These are phyloP conservation scores for Centropus unirufus DNA, from an alignment of 2,113 vertebrate species.

Conservation along the genomic window DNA sequence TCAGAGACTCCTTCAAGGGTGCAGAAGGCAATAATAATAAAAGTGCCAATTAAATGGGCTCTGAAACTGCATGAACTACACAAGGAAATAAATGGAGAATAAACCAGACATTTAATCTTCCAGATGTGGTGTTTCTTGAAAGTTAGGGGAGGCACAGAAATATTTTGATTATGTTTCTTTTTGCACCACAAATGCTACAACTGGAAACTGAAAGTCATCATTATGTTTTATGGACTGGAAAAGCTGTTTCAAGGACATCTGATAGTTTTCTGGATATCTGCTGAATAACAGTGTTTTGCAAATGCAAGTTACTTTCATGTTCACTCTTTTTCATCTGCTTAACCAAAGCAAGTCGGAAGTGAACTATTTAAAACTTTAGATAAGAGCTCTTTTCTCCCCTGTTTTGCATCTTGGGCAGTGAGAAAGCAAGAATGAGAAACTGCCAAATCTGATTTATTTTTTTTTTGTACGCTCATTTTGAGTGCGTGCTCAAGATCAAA, in stretches of 20 bases:
- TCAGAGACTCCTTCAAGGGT: slow-evolving; percentile 41
- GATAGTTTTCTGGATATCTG: background rate
- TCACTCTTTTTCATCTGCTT: background rate
- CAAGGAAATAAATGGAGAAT: slow-evolving; percentile 42
- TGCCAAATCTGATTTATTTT: background rate
- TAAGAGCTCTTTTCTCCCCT: background rate
- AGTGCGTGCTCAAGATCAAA: background rate
- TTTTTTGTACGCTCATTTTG: background rate
- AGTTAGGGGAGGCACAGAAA: background rate
- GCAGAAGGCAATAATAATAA: slow-evolving; percentile 28
- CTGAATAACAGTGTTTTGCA: background rate
- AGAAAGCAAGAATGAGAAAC: slow-evolving; percentile 27
- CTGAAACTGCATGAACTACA: slow-evolving; percentile 6
- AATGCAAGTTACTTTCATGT: background rate
- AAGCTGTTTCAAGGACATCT: background rate
- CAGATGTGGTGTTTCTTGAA: background rate
- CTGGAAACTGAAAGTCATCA: slow-evolving; percentile 4
- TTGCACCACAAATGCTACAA: background rate
- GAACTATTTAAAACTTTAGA: slow-evolving; percentile 15
- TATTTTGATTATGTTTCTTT: slow-evolving; percentile 8
- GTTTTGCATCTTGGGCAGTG: slow-evolving; percentile 21
- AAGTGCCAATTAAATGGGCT: background rate
- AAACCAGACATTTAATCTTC: slow-evolving; percentile 16
- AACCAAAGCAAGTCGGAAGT: slow-evolving; percentile 7
- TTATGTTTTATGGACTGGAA: slow-evolving; percentile 3